Conservation (phyloP, 2,888 invertebrate genomes). For the Mantis religiosa region DNA sequence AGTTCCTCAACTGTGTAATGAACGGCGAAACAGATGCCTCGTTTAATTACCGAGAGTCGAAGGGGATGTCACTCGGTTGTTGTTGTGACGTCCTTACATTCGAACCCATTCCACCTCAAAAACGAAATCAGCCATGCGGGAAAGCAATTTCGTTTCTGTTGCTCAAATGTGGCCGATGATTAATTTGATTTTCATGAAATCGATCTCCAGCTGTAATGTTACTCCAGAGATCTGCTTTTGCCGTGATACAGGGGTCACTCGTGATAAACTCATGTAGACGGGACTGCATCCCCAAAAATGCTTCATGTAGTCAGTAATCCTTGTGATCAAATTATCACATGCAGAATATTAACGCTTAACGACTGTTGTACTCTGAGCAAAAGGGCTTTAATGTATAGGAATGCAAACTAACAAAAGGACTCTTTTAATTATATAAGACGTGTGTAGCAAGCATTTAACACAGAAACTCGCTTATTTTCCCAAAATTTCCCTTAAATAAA, state of each 20-base stretch:
- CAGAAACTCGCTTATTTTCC: too few species aligned
- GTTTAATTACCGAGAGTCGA: neutral
- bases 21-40: neutral
- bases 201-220: neutral
- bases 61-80: neutral
- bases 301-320: neutral
- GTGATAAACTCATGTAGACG: neutral
- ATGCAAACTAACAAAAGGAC: too few species aligned
- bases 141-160: neutral
- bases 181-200: neutral
- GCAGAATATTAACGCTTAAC: too few species aligned
- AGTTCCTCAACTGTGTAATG: neutral
- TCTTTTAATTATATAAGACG: too few species aligned
- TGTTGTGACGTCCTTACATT: neutral
- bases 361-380: too few species aligned
- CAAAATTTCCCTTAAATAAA: too few species aligned
- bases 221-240: neutral
- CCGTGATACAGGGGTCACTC: neutral
- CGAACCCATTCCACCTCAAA: neutral
- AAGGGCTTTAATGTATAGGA: too few species aligned
- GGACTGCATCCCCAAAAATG: neutral
- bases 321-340: neutral
- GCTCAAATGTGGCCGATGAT: neutral
- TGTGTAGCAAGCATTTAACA: too few species aligned
- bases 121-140: neutral